Base-by-base conservation (phyloP, 2,113 vertebrate species). In the Vulpes lagopus region DNA sequence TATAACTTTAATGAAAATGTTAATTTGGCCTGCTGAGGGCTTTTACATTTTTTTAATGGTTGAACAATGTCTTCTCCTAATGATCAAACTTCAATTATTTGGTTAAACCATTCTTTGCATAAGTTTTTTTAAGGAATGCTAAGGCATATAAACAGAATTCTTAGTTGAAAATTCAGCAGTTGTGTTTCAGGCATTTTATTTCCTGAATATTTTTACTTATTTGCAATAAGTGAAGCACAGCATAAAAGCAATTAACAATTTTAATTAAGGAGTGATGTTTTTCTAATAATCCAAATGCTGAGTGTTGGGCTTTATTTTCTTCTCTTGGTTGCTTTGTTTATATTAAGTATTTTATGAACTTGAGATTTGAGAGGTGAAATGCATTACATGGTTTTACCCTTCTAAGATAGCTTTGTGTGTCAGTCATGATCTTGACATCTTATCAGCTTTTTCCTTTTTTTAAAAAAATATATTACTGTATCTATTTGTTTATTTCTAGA, bases 241-340 rank as follows among this genome's bases (percentile, higher is more conserved):
- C 35, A 30, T 98, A 89, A 95, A 98, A 97, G 55, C 62, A 97
- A 78, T 91, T 95, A 98, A 96, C 80, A 83, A 89, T 94, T 95
- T 94, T 97, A 96, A 97, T 91, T 97, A 97, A 96, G 98, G 57
- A 55, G 81, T 69, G 71, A 79, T 23, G 12, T 88, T 76, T 94
- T 97, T 59, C 76, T 84, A 97, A 60, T 97, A 95, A 96, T 98
- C n/a, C 65, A 95, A 89, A 19, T 79, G 17, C 79, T 95, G 32
- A 19, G 8, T 92, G 11, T 91, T 95, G 35, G 69, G 4, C 25
- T 95, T 91, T 85, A 60, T 88, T 94, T 79, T 93, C 60, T 89
- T 96, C 59, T 91, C 16, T 74, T 89, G 19, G 9, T 87, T 89
- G 27, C 85, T 86, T 89, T 82, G 30, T 95, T 96, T 95, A 20